Percentiles rank a stretch among this genome's conserved stretches.
Evolutionary conservation across 2,888 invertebrate species (phyloP).

Genomic region (Chorisops tibialis): DNA sequence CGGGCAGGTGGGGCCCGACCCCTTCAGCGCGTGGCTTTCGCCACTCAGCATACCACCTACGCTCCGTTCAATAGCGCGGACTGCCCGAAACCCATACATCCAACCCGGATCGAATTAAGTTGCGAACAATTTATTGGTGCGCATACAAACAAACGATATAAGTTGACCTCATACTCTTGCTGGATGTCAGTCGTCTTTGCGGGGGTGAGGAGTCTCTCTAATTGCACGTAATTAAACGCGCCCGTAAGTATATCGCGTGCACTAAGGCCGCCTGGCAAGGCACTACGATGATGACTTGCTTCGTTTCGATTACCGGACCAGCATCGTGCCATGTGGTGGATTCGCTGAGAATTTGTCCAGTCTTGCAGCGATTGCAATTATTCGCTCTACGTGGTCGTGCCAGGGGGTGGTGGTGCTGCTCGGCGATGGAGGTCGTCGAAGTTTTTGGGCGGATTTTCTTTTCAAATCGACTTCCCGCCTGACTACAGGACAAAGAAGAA

Average conservation of each 20-base stretch:
- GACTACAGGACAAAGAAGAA: no score
- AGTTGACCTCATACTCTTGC: constrained; percentile 12
- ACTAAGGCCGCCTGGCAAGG: not conserved
- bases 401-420: not conserved
- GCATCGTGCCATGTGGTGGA: not conserved
- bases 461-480: not conserved
- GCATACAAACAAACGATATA: constrained; percentile 13
- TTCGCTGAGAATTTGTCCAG: not conserved
- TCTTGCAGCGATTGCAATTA: not conserved
- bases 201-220: constrained; percentile 30
- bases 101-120: not conserved
- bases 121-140: constrained; percentile 18
- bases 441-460: not conserved
- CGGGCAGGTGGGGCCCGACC: no score
- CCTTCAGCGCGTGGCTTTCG: no score
- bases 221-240: constrained; percentile 35
- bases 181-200: constrained; percentile 5
- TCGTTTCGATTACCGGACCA: not conserved
- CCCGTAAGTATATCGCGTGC: constrained; percentile 31
- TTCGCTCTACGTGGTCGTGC: not conserved
- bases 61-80: not conserved
- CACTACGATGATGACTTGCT: not conserved
- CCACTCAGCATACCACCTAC: no score
- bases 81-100: constrained; percentile 26
- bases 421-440: not conserved